Percentiles rank a stretch among this genome's conserved stretches.
Evolutionary conservation across 2,888 invertebrate species (phyloP).

Genomic region (Tetanocera ferruginea): DNA sequence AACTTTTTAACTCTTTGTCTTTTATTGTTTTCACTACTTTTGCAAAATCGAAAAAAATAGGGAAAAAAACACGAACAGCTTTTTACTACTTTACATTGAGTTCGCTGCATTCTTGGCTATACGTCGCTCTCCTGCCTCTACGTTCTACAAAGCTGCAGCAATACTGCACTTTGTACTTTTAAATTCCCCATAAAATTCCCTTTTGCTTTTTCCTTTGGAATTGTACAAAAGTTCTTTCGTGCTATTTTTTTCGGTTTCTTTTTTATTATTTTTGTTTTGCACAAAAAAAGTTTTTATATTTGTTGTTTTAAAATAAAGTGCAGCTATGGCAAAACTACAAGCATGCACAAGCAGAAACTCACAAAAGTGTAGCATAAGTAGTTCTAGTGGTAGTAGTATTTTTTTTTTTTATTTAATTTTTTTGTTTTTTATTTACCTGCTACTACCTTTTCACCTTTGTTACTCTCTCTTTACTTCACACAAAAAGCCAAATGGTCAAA

Average conservation of each 20-base stretch:
- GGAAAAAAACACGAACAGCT: background rate
- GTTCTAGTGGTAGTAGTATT: conserved; percentile 11
- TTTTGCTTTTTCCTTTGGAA: conserved; percentile 1
- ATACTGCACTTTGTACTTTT: conserved; percentile 21
- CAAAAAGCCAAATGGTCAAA: conserved; percentile 47
- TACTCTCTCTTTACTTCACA: conserved; percentile 10
- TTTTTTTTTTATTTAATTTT: background rate
- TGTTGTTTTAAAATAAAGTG: conserved; percentile 19
- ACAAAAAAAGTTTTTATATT: background rate
- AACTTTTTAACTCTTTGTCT: conserved; percentile 19
- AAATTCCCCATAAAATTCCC: conserved; percentile 24
- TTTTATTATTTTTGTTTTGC: background rate
- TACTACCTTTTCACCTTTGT: conserved; percentile 21
- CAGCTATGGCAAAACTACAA: conserved; percentile 5
- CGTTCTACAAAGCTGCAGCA: background rate
- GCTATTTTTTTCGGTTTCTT: conserved; percentile 3
- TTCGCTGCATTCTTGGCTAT: conserved; percentile 23
- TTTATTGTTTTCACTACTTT: background rate
- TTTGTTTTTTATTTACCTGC: conserved; percentile 30
- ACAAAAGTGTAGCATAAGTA: conserved; percentile 4
- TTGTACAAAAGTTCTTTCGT: conserved; percentile 17
- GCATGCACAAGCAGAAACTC: background rate
- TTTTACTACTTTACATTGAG: conserved; percentile 18
- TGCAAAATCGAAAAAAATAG: background rate
- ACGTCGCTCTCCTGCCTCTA: background rate